Evolutionary conservation across 2,888 invertebrate species (phyloP).

Genomic region (Harmothoe impar): DNA sequence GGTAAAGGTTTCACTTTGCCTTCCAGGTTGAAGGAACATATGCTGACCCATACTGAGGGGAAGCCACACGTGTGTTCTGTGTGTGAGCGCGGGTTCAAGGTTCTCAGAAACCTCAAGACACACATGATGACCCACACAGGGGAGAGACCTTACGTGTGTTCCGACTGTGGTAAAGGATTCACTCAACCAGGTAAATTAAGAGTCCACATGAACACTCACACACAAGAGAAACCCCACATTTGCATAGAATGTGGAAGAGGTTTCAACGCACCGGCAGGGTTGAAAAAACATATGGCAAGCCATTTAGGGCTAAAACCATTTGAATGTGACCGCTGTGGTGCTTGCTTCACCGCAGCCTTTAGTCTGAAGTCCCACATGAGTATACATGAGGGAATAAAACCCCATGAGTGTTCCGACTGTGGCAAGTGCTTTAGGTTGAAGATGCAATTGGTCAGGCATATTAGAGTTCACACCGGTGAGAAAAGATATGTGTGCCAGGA

Average conservation of each 20-base stretch:
- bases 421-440: not conserved
- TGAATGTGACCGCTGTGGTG: not conserved
- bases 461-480: slow-evolving; percentile 50
- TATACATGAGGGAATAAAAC: not conserved
- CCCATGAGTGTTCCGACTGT: not conserved
- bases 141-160: slow-evolving; percentile 43
- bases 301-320: not conserved
- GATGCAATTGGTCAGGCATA: not conserved
- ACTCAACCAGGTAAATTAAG: not conserved
- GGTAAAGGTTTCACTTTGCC: not conserved
- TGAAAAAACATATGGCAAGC: not conserved
- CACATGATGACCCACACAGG: slow-evolving; percentile 59
- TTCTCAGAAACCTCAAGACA: not conserved
- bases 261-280: not conserved
- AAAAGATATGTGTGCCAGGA: not conserved
- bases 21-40: not conserved
- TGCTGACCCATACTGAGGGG: slow-evolving; percentile 36
- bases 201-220: slow-evolving; percentile 40
- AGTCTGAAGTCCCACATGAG: slow-evolving; percentile 24
- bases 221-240: slow-evolving; percentile 12
- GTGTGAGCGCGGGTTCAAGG: slow-evolving; percentile 22
- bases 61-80: slow-evolving; percentile 28
- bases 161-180: slow-evolving; percentile 23
- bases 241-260: slow-evolving; percentile 19
- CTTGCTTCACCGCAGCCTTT: not conserved